These are phyloP conservation scores for Coenonympha arcania DNA, from an alignment of 2,888 invertebrate species.

Conservation along the genomic window DNA sequence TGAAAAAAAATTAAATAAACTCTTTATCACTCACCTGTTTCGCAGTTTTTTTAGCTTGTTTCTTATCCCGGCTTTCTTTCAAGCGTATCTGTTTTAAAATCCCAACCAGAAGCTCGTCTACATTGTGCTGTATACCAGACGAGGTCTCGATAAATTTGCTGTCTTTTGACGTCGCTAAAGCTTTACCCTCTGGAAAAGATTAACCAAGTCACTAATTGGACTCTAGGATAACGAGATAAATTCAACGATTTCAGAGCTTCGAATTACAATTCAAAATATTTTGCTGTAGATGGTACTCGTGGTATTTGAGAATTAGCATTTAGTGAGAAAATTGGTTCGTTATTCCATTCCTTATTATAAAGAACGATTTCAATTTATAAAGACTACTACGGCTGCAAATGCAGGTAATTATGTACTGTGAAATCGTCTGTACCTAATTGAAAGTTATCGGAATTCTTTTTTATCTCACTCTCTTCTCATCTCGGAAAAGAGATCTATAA, in stretches of 20 bases:
- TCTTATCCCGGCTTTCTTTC: conserved; percentile 83
- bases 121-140: conserved; percentile 95
- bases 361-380: too few relatives aligned
- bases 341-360: too few relatives aligned
- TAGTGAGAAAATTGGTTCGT: too few relatives aligned
- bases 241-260: not conserved
- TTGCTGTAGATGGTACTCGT: not conserved
- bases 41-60: conserved; percentile 70
- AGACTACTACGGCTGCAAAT: too few relatives aligned
- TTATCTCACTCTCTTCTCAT: too few relatives aligned
- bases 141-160: conserved; percentile 97
- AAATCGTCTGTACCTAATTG: too few relatives aligned
- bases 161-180: conserved; percentile 89
- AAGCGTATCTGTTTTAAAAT: conserved; percentile 91
- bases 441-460: too few relatives aligned
- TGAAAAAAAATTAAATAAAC: not conserved
- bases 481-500: too few relatives aligned
- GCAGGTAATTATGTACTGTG: too few relatives aligned
- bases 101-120: conserved; percentile 95
- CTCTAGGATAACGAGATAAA: conserved; percentile 3
- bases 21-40: too few relatives aligned
- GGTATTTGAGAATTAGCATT: not conserved
- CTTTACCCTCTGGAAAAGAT: conserved; percentile 85
- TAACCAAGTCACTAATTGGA: conserved; percentile 1
- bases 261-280: not conserved